phyloP scores from a whole-genome alignment of 1,140 invertebrate species.

The Drosophila kurseongensis region DNA sequence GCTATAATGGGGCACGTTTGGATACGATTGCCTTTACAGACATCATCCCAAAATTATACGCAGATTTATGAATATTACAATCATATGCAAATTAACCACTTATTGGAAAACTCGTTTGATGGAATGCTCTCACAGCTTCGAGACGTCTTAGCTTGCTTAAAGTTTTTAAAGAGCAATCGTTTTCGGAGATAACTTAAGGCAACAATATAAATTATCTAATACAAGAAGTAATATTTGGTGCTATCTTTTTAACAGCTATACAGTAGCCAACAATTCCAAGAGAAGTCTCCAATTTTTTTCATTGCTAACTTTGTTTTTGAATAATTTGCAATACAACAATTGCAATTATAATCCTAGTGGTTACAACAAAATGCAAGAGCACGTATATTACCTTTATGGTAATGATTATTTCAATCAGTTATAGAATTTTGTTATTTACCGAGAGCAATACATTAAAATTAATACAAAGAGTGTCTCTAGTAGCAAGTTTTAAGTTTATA shows the following conservation, averaged over 20 bases:
- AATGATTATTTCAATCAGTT: background rate
- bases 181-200: background rate
- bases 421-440: background rate
- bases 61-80: constrained; percentile 48
- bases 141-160: background rate
- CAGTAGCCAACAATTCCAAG: background rate
- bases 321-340: no score
- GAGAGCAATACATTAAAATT: background rate
- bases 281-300: background rate
- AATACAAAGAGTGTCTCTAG: background rate
- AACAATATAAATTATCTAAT: constrained; percentile 10
- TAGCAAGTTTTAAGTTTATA: background rate
- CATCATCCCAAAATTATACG: constrained; percentile 32
- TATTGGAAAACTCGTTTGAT: constrained; percentile 38
- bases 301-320: no score
- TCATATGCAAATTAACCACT: constrained; percentile 40
- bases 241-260: background rate
- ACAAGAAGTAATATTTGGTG: background rate
- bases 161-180: constrained; percentile 11
- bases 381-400: background rate
- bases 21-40: constrained; percentile 25
- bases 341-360: background rate
- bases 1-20: constrained; percentile 30
- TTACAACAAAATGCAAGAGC: background rate
- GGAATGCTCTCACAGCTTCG: constrained; percentile 1